Conservation (phyloP, 2,888 invertebrate species). For the Lissonota sp. region DNA sequence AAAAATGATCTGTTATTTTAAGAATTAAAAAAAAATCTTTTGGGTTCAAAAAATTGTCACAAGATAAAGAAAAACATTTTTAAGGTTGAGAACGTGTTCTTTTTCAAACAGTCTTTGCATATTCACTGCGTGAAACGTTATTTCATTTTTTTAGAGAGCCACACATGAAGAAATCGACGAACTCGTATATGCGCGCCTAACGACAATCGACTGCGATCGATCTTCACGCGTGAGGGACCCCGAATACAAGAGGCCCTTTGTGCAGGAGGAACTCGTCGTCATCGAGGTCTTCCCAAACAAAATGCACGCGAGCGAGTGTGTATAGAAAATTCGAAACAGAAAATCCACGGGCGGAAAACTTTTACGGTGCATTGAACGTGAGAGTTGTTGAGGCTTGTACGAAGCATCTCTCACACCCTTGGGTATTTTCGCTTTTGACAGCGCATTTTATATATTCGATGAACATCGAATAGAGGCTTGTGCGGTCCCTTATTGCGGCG, state of each 20-base stretch:
- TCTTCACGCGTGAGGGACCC: slow-evolving; percentile 48
- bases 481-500: slow-evolving; percentile 10
- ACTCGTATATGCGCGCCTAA: slow-evolving; percentile 13
- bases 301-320: slow-evolving; percentile 9
- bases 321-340: slow-evolving; percentile 41
- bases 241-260: slow-evolving; percentile 39
- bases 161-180: slow-evolving; percentile 2
- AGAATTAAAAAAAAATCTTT: no score
- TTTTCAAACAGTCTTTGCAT: no score
- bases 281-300: slow-evolving; percentile 23
- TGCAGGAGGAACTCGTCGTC: background rate
- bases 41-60: no score
- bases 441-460: slow-evolving; percentile 18
- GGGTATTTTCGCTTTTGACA: background rate
- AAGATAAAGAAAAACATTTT: no score
- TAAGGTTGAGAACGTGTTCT: no score
- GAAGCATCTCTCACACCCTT: background rate
- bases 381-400: background rate
- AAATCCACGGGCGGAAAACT: background rate
- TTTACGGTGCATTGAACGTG: background rate
- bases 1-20: no score
- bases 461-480: slow-evolving; percentile 25
- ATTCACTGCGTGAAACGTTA: no score
- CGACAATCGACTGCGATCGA: slow-evolving; percentile 52
- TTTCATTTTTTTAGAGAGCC: no score